A percentile compares a stretch with the other conserved stretches of the same genome.
Evolutionary conservation across 2,797 vertebrate genomes (phyloP).

Genomic region (Australoheros facetus): DNA sequence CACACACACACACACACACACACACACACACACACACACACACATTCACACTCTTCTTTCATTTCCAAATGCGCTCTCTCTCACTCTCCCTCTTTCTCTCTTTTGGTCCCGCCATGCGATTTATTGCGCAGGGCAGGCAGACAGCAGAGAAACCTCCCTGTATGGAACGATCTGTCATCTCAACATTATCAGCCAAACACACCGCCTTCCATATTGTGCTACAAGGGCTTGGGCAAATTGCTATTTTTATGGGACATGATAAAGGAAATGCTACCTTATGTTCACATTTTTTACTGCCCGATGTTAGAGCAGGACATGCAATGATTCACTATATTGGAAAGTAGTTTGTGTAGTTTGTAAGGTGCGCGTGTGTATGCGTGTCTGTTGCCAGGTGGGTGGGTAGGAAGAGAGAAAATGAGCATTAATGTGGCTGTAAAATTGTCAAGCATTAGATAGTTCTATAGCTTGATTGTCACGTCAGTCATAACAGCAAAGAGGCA

Average conservation of each 20-base stretch:
- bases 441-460: conserved; percentile 38
- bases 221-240: conserved; percentile 95
- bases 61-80: conserved; percentile 48
- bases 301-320: conserved; percentile 70
- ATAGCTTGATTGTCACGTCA: conserved; percentile 43
- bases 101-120: conserved; percentile 81
- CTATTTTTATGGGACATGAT: conserved; percentile 98
- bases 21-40: too few relatives aligned
- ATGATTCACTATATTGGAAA: conserved; percentile 75
- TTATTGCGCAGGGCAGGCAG: conserved; percentile 89
- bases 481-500: conserved; percentile 31
- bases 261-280: conserved; percentile 96
- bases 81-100: conserved; percentile 14
- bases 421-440: conserved; percentile 48
- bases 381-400: neutral
- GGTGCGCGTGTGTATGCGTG: conserved; percentile 36
- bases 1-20: too few relatives aligned
- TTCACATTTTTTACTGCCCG: conserved; percentile 93
- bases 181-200: conserved; percentile 94
- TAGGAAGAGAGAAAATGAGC: conserved; percentile 36
- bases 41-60: conserved; percentile 42
- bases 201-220: conserved; percentile 94
- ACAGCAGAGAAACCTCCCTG: conserved; percentile 89
- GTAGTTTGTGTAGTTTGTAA: conserved; percentile 60
- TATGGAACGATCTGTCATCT: conserved; percentile 94